Base-by-base conservation (phyloP, 30 jellyfish, hydroid and myxozoan genomes). In the Hydractinia echinata region DNA sequence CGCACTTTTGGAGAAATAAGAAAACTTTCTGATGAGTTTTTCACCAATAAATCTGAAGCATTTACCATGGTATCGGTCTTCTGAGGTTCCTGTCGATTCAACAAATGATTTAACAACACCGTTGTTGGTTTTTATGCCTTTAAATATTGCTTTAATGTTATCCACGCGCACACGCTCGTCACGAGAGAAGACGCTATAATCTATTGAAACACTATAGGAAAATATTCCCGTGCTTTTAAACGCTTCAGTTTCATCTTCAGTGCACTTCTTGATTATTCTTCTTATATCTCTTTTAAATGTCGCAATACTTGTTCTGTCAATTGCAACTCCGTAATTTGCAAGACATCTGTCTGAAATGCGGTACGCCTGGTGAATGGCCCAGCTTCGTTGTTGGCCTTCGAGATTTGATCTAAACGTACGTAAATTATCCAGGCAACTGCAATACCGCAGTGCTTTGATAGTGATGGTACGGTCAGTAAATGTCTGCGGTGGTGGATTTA, bases 11-110 rank as follows among this genome's bases (percentile, higher is more conserved):
- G 85, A 77, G 73, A 54, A 77, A 77, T 77, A 77, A 1, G 85
- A 77, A 5, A 77, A 20, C 52, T 16, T 51, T 8, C 85, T 61
- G 30, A 77, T 54, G 81, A 52, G 20, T 54, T 54, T 77, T 48
- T 77, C 81, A 77, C 85, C 85, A 61, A 77, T 61, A 54, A 77
- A 77, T 54, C 60, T 77, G 50, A 54, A 77, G 52, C 85, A 77
- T 53, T 77, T 52, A 16, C 81, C 85, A 7, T 77, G 39, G 82
- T 53, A 77, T 0, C 79, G 79, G 39, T 77, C 85, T 77, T 77
- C 79, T 30, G 85, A 77, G 13, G 60, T 48, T 9, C 85, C 85
- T 11, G 85, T 77, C 30, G 85, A 53, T 54, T 77, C 82, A 50
- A 66, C 77, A 56, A 20, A 53, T 4, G 60, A 48, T 77, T 77